A percentile compares a stretch with the other conserved stretches of the same genome.
Evolutionary conservation across 1,140 invertebrate genomes (phyloP).

Genomic region (Plodia interpunctella): DNA sequence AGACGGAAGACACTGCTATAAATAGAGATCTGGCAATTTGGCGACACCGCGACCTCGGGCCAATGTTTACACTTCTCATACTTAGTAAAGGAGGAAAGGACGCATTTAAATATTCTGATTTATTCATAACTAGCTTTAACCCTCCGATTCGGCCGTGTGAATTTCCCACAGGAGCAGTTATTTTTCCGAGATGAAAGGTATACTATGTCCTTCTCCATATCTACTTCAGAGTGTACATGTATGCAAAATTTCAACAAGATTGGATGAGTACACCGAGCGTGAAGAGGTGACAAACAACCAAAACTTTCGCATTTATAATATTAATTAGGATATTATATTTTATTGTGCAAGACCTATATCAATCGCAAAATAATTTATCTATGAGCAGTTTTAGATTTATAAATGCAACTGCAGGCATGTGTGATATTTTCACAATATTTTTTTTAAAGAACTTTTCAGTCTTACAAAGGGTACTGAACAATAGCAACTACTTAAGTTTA

Average conservation of each 20-base stretch:
- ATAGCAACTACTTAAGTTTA: too few species aligned
- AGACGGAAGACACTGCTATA: constrained; percentile 69
- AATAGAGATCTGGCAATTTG: constrained; percentile 65
- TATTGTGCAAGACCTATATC: not conserved
- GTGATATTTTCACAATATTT: not conserved
- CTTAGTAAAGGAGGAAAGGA: constrained; percentile 17
- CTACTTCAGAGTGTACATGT: too few species aligned
- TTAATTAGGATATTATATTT: not conserved
- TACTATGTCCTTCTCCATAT: too few species aligned
- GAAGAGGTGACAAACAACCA: too few species aligned
- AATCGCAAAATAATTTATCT: not conserved
- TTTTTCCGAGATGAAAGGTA: too few species aligned
- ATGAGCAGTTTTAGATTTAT: not conserved
- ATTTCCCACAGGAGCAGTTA: too few species aligned
- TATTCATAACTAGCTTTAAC: too few species aligned
- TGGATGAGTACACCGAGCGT: too few species aligned
- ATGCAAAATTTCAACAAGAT: too few species aligned
- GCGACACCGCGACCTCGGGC: constrained; percentile 59
- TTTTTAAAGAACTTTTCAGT: constrained; percentile 25
- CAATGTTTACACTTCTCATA: constrained; percentile 57
- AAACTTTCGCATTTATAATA: too few species aligned
- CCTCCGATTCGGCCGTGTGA: too few species aligned
- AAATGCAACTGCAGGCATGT: not conserved
- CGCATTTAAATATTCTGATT: constrained; percentile 3
- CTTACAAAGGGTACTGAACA: too few species aligned